Evolutionary conservation across 1,140 invertebrate genomes (phyloP).

Genomic region (Pantala flavescens): DNA sequence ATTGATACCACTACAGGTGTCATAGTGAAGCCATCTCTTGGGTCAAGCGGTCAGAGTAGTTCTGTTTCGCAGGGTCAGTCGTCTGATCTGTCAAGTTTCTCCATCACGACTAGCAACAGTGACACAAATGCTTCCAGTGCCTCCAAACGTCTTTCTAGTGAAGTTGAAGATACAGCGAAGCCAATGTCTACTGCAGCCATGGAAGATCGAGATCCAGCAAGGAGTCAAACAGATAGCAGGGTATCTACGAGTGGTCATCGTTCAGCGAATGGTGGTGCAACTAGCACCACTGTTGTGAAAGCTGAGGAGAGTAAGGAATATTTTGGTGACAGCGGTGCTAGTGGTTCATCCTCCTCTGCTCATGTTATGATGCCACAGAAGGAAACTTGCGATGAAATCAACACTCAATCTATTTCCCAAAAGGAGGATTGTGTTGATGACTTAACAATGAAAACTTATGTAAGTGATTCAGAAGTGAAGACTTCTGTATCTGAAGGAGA

Average conservation of each 20-base stretch:
- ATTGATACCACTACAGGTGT: neutral
- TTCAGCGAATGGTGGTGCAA: neutral
- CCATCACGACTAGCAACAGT: neutral
- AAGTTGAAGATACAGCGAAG: neutral
- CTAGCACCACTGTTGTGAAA: neutral
- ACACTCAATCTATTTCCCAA: too few relatives aligned
- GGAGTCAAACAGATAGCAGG: neutral
- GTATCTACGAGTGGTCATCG: neutral
- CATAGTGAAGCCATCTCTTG: neutral
- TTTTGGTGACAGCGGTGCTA: too few relatives aligned
- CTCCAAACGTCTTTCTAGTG: neutral
- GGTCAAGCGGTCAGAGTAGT: neutral
- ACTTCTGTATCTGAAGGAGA: too few relatives aligned
- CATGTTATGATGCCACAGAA: too few relatives aligned
- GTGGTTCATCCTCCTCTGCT: too few relatives aligned
- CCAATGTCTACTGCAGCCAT: neutral
- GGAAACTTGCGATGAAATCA: too few relatives aligned
- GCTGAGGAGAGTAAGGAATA: neutral
- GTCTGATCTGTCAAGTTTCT: neutral
- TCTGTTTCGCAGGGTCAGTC: neutral
- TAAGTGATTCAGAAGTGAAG: too few relatives aligned
- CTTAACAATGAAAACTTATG: too few relatives aligned
- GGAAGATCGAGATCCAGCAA: neutral
- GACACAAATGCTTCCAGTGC: neutral
- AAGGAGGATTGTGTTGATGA: too few relatives aligned